phyloP scores from a whole-genome alignment of 2,888 invertebrate genomes.

The Caenorhabditis sp. region DNA sequence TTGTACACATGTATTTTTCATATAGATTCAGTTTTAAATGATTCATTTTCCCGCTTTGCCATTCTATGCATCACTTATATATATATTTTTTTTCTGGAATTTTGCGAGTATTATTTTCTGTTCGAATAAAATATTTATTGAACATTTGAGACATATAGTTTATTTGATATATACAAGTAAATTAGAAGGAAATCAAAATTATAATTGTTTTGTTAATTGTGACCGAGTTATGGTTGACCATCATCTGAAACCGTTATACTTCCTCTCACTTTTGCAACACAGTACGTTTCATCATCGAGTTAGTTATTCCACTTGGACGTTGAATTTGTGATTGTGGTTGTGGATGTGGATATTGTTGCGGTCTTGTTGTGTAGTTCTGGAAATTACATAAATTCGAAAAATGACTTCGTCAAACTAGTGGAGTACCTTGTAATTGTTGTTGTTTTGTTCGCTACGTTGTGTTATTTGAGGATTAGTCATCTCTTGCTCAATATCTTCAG shows the following conservation, averaged over 20 bases:
- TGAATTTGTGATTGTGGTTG: conserved; percentile 12
- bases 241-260: not conserved
- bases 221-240: conserved; percentile 3
- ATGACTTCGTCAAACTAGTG: no score
- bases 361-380: not conserved
- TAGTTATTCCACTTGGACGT: conserved; percentile 26
- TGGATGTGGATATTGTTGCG: no score
- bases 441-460: conserved; percentile 14
- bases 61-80: no score
- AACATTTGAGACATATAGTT: not conserved
- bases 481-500: conserved; percentile 28
- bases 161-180: not conserved
- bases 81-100: not conserved
- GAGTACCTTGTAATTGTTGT: conserved; percentile 37
- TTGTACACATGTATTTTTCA: not conserved
- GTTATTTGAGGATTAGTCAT: not conserved
- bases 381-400: not conserved
- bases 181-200: not conserved
- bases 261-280: not conserved
- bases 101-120: not conserved
- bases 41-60: not conserved
- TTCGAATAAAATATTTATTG: not conserved
- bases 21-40: no score
- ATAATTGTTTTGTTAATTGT: not conserved
- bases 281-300: conserved; percentile 22